phyloP scores from a whole-genome alignment of 92 coral and sea anemone genomes.

The Blastomussa wellsi region DNA sequence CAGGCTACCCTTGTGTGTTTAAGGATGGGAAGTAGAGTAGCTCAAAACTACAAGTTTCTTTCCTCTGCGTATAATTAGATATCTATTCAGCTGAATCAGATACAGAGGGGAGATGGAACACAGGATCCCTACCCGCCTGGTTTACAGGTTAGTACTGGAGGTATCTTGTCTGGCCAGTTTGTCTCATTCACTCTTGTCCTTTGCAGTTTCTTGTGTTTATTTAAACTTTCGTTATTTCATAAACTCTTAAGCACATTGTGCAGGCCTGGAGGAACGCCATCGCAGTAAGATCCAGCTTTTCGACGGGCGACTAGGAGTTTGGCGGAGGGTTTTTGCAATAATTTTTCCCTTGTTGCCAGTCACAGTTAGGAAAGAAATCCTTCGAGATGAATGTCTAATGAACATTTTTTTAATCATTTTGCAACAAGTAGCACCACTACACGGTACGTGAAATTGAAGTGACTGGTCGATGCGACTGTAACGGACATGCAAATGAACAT shows the following conservation, averaged over 20 bases:
- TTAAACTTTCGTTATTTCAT: too few species aligned
- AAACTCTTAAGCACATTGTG: background rate
- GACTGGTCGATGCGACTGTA: constrained; percentile 77
- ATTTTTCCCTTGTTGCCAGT: background rate
- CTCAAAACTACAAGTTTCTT: background rate
- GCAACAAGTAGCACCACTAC: constrained; percentile 74
- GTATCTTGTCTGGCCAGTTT: background rate
- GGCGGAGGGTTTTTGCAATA: background rate
- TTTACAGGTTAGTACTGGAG: constrained; percentile 55
- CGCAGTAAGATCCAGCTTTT: constrained; percentile 67
- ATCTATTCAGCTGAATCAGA: constrained; percentile 60
- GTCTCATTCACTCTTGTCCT: background rate
- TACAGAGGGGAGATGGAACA: constrained; percentile 64
- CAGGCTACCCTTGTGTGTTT: background rate
- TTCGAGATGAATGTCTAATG: background rate
- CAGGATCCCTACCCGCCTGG: constrained; percentile 61
- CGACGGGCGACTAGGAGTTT: background rate
- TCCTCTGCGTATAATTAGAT: constrained; percentile 42
- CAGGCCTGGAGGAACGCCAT: constrained; percentile 88
- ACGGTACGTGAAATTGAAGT: constrained; percentile 85
- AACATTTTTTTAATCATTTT: background rate
- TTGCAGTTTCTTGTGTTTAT: too few species aligned
- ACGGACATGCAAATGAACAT: constrained; percentile 78
- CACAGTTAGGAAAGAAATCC: background rate
- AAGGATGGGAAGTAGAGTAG: background rate